Percentiles rank a stretch among this genome's conserved stretches.
phyloP scores from a whole-genome alignment of 2,797 vertebrate species.

The Tapera naevia region DNA sequence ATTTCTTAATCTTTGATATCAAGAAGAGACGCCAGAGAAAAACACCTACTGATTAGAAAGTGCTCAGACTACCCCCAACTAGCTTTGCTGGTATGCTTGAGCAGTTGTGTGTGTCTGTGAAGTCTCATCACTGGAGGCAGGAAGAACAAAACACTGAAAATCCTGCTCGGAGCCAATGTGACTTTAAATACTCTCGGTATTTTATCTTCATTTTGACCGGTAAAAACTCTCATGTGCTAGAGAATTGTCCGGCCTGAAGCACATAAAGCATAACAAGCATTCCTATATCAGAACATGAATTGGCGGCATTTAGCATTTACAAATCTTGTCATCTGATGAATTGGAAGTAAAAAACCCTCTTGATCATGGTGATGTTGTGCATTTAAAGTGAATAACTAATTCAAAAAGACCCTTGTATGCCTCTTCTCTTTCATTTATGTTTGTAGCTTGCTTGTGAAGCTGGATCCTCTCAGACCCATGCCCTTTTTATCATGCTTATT shows the following conservation, averaged over 20 bases:
- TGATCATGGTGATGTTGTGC: neutral
- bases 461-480: neutral
- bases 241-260: neutral
- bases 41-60: neutral
- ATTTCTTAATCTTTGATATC: neutral
- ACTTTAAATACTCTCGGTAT: neutral
- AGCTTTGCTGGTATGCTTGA: neutral
- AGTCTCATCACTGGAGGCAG: neutral
- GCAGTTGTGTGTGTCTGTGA: neutral
- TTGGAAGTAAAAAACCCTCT: neutral
- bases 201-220: neutral
- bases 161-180: neutral
- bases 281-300: neutral
- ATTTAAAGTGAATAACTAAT: neutral
- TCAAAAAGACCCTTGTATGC: neutral
- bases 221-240: neutral
- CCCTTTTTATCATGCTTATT: slow-evolving; percentile 4
- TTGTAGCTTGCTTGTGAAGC: neutral
- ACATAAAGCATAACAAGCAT: neutral
- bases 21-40: neutral
- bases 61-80: neutral
- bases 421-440: neutral
- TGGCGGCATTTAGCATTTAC: neutral
- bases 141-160: neutral
- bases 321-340: neutral